A percentile compares a stretch with the other conserved stretches of the same genome.
phyloP scores from a whole-genome alignment of 2,888 invertebrate genomes.

The Drosophila borealis region DNA sequence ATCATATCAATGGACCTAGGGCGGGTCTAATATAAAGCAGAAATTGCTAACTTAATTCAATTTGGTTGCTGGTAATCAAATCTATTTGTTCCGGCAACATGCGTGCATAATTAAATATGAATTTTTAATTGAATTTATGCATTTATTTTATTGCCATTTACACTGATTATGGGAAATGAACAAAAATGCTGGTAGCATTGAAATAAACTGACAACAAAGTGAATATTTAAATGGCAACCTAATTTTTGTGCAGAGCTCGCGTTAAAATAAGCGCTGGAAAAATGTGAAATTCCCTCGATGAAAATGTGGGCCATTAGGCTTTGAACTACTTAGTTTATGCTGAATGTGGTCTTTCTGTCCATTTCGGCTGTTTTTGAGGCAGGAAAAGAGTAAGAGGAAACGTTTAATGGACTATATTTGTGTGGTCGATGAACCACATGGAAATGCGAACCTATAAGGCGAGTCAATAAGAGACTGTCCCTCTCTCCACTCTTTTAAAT shows the following conservation, averaged over 20 bases:
- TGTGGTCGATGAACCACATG: neutral
- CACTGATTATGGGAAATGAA: too few species aligned
- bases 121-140: too few species aligned
- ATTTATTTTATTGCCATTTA: neutral
- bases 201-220: slow-evolving; percentile 11
- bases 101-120: too few species aligned
- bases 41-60: too few species aligned
- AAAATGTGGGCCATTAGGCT: slow-evolving; percentile 38
- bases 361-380: neutral
- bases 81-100: too few species aligned
- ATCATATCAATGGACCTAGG: too few species aligned
- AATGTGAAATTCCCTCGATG: neutral
- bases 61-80: too few species aligned
- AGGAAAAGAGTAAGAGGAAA: neutral
- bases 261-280: slow-evolving; percentile 12
- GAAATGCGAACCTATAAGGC: neutral
- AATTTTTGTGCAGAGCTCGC: slow-evolving; percentile 36
- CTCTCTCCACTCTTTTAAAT: too few species aligned
- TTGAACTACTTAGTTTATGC: slow-evolving; percentile 29
- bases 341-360: slow-evolving; percentile 12
- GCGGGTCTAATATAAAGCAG: too few species aligned
- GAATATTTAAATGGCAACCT: slow-evolving; percentile 27
- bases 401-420: too few species aligned
- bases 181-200: neutral
- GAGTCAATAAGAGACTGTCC: too few species aligned